Evolutionary conservation across 2,888 invertebrate genomes (phyloP), one percentile per base, ranked within the genome.

Genomic region (Nomada flava): DNA sequence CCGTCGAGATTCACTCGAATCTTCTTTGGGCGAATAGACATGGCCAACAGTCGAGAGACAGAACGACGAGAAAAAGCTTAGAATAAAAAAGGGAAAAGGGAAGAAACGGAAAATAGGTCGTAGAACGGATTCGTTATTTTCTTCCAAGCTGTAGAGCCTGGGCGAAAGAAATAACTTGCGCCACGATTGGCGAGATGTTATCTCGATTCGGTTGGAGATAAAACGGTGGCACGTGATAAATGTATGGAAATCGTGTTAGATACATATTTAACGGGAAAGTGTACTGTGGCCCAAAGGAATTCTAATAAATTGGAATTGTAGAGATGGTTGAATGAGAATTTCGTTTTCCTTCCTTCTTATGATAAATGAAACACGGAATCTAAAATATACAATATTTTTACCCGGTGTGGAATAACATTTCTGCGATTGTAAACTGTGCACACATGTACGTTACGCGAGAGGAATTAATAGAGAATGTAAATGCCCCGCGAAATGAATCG

Each of bases 51-150:
- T 44, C 71, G 67, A 20, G 71, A 62, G 82, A 59, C 36, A 26
- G 64, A 47, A n/a, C 29, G 13, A 11, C 52, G 69, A 69, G 63
- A 76, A 73, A 76, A 65, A 79, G 59, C 23, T 7, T 67, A 29
- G 67, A 57, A 72, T 52, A 78, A 80, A 76, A 69, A 67, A 60
- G 79, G 70, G 47, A 75, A 36, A 47, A 9, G 36, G 70, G 55
- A 44, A 57, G 79, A 72, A 69, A 71, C 55, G 65, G 60, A 76
- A 83, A 83, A 80, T 83, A 68, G 84, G 77, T 83, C 80, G 84
- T 52, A 84, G 59, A 59, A 83, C 68, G 80, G 80, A 77, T 84
- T 84, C 84, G 76, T 80, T 84, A 84, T 76, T 83, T 80, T 84
- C 79, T 83, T 70, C 59, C 73, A 15, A n/a, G 67, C 77, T 71